A percentile compares a stretch with the other conserved stretches of the same genome.
Conservation (phyloP, 1,140 invertebrate species). For the Pollicipes pollicipes region DNA sequence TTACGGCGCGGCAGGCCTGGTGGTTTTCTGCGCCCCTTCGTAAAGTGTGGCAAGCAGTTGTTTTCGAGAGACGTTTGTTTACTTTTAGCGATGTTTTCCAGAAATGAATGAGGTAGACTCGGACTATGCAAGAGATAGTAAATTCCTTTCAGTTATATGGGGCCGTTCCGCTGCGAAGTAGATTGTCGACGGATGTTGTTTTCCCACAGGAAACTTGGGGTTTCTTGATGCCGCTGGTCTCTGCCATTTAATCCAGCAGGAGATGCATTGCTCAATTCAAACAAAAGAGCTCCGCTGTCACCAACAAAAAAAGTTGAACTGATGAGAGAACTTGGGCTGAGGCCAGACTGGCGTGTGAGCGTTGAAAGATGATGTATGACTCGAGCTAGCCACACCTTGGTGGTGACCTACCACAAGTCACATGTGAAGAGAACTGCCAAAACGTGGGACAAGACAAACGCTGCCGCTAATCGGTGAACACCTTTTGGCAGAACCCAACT, state of each 20-base stretch:
- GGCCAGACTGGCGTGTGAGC: too few species aligned
- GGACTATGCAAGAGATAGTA: background rate
- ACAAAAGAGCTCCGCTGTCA: background rate
- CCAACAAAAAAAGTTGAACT: background rate
- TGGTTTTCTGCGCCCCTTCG: background rate
- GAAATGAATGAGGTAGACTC: background rate
- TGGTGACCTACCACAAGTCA: background rate
- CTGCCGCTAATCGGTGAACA: too few species aligned
- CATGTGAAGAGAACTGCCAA: too few species aligned
- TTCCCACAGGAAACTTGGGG: background rate
- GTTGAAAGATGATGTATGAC: background rate
- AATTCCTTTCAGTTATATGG: background rate
- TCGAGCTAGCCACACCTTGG: background rate
- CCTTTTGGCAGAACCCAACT: too few species aligned
- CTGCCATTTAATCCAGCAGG: background rate
- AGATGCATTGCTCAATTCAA: background rate
- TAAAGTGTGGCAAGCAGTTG: background rate
- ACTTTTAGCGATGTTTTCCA: background rate
- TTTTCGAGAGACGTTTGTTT: background rate
- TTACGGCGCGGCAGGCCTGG: background rate
- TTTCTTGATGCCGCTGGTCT: background rate
- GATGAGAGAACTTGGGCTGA: background rate
- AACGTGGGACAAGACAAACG: too few species aligned
- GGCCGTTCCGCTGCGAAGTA: background rate
- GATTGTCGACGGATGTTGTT: background rate